Percentiles rank a stretch among this genome's conserved stretches.
Evolutionary conservation across 2,888 invertebrate genomes (phyloP).

Genomic region (Phengaris alcon): DNA sequence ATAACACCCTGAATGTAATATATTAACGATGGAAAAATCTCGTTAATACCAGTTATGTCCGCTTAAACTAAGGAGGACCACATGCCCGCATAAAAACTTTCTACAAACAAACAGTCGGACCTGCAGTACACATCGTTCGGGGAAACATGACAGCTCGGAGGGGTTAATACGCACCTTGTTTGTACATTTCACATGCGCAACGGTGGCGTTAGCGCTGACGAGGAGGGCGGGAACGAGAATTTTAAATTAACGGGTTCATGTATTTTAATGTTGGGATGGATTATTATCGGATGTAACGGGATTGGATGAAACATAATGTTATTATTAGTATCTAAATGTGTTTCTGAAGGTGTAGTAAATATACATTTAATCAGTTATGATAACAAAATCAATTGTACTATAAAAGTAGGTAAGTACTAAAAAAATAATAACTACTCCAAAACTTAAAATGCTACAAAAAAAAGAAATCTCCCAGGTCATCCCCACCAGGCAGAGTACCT

Average conservation of each 20-base stretch:
- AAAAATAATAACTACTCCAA: too few species aligned
- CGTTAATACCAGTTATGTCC: neutral
- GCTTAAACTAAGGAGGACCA: neutral
- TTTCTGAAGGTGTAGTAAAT: too few species aligned
- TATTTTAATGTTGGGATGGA: neutral
- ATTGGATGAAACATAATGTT: neutral
- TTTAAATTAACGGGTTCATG: conserved; percentile 7
- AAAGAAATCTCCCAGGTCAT: too few species aligned
- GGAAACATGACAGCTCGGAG: conserved; percentile 27
- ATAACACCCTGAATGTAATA: neutral
- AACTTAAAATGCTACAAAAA: too few species aligned
- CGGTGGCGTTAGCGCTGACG: conserved; percentile 9
- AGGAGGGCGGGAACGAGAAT: neutral
- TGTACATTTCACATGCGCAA: neutral
- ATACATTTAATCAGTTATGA: too few species aligned
- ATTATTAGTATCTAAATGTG: too few species aligned
- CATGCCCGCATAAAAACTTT: neutral
- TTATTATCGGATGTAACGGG: neutral
- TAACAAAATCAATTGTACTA: too few species aligned
- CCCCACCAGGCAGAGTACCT: too few species aligned
- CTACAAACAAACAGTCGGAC: conserved; percentile 20
- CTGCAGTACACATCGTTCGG: neutral
- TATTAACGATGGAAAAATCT: neutral
- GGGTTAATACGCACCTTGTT: conserved; percentile 20
- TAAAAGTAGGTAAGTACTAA: too few species aligned